Evolutionary conservation across 1,140 invertebrate species (phyloP).

Genomic region (Magallana ariakensis): DNA sequence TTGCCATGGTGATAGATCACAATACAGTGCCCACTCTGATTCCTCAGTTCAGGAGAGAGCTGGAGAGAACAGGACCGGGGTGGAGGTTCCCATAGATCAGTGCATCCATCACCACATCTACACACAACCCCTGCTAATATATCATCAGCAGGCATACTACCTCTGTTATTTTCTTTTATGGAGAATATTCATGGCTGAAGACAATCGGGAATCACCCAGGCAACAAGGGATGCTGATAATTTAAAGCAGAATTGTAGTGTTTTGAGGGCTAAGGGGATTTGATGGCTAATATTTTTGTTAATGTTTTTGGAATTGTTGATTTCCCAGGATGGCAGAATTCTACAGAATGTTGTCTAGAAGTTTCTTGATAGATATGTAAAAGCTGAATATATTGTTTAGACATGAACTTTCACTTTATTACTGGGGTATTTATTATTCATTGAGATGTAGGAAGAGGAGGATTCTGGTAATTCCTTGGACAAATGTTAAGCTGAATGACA

Average conservation of each 20-base stretch:
- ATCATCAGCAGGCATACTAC: conserved; percentile 14
- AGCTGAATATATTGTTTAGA: conserved; percentile 22
- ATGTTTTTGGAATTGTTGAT: conserved; percentile 37
- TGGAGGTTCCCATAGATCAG: background rate
- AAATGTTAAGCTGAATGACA: background rate
- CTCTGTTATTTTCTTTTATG: conserved; percentile 26
- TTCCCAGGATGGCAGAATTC: conserved; percentile 16
- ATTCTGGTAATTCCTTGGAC: background rate
- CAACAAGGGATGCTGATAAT: conserved; percentile 15
- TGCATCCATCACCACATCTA: background rate
- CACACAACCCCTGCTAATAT: background rate
- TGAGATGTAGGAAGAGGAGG: conserved; percentile 8
- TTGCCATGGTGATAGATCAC: conserved; percentile 15
- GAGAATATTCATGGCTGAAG: conserved; percentile 25
- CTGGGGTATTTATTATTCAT: conserved; percentile 24
- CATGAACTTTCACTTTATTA: conserved; percentile 35
- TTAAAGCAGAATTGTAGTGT: conserved; percentile 25
- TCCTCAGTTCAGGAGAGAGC: background rate
- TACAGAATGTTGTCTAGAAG: conserved; percentile 12
- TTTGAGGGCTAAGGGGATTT: background rate
- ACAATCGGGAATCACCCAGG: conserved; percentile 30
- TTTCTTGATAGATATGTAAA: conserved; percentile 32
- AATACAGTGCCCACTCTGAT: conserved; percentile 9
- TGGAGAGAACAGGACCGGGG: background rate
- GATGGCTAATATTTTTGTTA: conserved; percentile 25